Base-by-base conservation (phyloP, 2,113 vertebrate genomes). In the Zosterops lateralis region DNA sequence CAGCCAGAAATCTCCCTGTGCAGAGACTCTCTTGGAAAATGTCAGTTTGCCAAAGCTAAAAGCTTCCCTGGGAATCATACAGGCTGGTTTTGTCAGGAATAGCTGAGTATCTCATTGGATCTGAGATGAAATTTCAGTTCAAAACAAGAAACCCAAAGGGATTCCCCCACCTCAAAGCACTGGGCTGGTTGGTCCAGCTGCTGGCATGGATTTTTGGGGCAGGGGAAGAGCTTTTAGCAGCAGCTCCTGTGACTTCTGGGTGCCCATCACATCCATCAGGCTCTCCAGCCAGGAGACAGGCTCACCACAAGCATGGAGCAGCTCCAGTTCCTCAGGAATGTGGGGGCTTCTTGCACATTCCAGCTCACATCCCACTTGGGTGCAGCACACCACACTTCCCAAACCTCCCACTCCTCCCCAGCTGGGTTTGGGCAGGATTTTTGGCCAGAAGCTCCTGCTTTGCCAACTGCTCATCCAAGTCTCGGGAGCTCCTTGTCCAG, bases 271-370 rank as follows among this genome's bases (percentile, higher is more conserved):
- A 48, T 5, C 12, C 54, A 2, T 20, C 13, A 24, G n/a, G 56
- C 20, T 73, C 21, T 65, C 40, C 3, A 1, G 21, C 0, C 3
- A 4, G 67, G 66, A 67, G 45, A 25, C 6, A 65, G 61, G 70
- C 38, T 84, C 31, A 4, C 34, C 0, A 2, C 18, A 0, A 1
- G 36, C 17, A 1, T 28, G 0, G 2, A 68, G 64, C 4, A 1
- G 58, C 79, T 92, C 67, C 2, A 2, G 40, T 12, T 72, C 79
- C 84, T 38, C 12, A 0, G 78, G 83, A 83, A 38, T 17, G 45
- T 0, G 0, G 0, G 0, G 19, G 42, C 58, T 87, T 11, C 53
- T 84, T 3, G 2, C 40, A 22, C 57, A 3, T 29, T 22, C 9
- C 0, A 0, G 0, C 34, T 85, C 65, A 50, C 6, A 0, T 81